Percentiles rank a stretch among this genome's conserved stretches.
Evolutionary conservation across 2,888 invertebrate genomes (phyloP).

Genomic region (Sarcophaga caerulescens): DNA sequence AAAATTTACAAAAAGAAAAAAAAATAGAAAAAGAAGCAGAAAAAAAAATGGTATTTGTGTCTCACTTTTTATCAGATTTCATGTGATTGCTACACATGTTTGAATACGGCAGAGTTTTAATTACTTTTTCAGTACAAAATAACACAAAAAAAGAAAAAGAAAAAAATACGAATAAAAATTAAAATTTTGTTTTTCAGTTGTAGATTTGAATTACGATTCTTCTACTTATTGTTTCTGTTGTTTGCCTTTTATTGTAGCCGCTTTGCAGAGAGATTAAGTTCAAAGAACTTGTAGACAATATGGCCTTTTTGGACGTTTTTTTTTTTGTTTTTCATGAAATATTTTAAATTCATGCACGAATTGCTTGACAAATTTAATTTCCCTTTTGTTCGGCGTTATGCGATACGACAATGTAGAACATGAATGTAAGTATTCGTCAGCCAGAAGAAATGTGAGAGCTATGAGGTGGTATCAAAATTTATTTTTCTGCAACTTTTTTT

Average conservation of each 20-base stretch:
- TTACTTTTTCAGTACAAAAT: constrained; percentile 49
- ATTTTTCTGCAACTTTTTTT: too few relatives aligned
- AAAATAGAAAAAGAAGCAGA: background rate
- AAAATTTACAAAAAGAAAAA: constrained; percentile 15
- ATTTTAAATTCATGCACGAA: background rate
- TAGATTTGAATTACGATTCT: constrained; percentile 48
- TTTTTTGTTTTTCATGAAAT: background rate
- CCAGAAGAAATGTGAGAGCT: too few relatives aligned
- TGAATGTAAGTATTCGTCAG: too few relatives aligned
- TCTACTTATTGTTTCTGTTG: constrained; percentile 16
- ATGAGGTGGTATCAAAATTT: too few relatives aligned
- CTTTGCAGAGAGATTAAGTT: constrained; percentile 44
- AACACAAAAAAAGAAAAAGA: background rate
- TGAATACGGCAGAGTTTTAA: constrained; percentile 57
- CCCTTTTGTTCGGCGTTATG: background rate
- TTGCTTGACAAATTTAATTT: constrained; percentile 17
- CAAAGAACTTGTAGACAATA: constrained; percentile 49
- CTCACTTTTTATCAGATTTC: constrained; percentile 64
- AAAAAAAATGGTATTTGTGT: constrained; percentile 36
- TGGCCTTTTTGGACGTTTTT: background rate
- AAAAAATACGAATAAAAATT: background rate
- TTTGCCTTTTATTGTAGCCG: constrained; percentile 52
- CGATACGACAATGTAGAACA: background rate
- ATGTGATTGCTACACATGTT: constrained; percentile 61
- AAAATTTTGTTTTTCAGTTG: constrained; percentile 30